Conservation (phyloP, 2,113 vertebrate species). For the Tinamus guttatus region DNA sequence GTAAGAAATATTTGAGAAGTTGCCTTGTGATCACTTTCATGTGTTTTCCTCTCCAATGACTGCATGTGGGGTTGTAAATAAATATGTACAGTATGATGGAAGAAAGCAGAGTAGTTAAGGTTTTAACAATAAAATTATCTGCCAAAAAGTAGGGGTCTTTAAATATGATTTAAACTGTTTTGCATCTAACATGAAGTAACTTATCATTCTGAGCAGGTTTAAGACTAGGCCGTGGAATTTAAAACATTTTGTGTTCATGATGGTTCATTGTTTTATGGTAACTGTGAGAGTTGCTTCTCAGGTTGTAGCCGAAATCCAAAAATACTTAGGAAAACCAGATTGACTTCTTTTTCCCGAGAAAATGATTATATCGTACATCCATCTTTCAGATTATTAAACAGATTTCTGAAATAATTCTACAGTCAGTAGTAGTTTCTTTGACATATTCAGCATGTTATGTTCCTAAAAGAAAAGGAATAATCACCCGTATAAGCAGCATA, state of each 20-base stretch:
- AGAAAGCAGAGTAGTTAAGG: no score
- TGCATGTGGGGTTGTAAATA: no score
- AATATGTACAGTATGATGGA: no score
- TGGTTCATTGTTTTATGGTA: background rate
- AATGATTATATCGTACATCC: background rate
- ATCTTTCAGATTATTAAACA: background rate
- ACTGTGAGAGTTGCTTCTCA: background rate
- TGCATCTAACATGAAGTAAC: background rate
- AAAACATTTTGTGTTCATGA: background rate
- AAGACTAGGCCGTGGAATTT: background rate
- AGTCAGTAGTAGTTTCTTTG: background rate
- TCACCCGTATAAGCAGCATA: background rate
- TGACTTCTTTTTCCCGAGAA: background rate
- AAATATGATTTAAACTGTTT: background rate
- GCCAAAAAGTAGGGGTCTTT: background rate
- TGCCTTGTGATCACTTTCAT: no score
- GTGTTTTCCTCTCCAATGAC: no score
- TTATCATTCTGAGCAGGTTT: background rate
- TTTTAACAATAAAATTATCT: no score
- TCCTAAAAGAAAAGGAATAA: background rate
- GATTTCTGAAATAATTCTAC: background rate
- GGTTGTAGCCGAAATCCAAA: background rate
- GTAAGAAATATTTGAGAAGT: no score
- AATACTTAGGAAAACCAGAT: background rate
- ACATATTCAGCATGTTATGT: background rate